Percentiles rank a stretch among this genome's conserved stretches.
phyloP scores from a whole-genome alignment of 2,888 invertebrate genomes.

The Electrophaes corylata region DNA sequence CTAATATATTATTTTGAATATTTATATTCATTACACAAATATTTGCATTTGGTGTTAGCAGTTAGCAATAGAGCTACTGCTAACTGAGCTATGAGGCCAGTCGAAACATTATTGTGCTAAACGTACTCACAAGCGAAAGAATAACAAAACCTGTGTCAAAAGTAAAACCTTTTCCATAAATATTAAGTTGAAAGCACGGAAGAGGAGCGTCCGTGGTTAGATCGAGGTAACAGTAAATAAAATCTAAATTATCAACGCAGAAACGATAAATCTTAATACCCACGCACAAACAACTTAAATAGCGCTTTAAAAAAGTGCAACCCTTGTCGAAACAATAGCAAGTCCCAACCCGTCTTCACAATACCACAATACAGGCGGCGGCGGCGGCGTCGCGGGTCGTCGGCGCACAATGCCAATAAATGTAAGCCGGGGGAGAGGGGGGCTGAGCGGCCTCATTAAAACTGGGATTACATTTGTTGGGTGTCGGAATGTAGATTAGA shows the following conservation, averaged over 20 bases:
- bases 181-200: neutral
- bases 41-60: too few relatives aligned
- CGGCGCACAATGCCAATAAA: conserved; percentile 38
- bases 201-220: neutral
- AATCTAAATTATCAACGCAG: neutral
- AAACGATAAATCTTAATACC: conserved; percentile 31
- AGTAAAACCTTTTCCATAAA: too few relatives aligned
- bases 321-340: conserved; percentile 23
- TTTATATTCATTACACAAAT: too few relatives aligned
- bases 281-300: conserved; percentile 24
- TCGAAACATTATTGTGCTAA: too few relatives aligned
- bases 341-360: conserved; percentile 23
- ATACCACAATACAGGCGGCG: conserved; percentile 13
- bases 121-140: too few relatives aligned
- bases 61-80: too few relatives aligned
- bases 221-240: neutral
- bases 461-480: conserved; percentile 44
- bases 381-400: conserved; percentile 11
- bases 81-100: too few relatives aligned
- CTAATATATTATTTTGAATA: too few relatives aligned
- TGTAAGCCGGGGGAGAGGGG: conserved; percentile 38
- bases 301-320: conserved; percentile 31
- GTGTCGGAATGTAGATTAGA: conserved; percentile 33
- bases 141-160: too few relatives aligned
- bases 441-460: conserved; percentile 42